Base-by-base conservation (phyloP, 2,888 invertebrate species). In the Machimus atricapillus region DNA sequence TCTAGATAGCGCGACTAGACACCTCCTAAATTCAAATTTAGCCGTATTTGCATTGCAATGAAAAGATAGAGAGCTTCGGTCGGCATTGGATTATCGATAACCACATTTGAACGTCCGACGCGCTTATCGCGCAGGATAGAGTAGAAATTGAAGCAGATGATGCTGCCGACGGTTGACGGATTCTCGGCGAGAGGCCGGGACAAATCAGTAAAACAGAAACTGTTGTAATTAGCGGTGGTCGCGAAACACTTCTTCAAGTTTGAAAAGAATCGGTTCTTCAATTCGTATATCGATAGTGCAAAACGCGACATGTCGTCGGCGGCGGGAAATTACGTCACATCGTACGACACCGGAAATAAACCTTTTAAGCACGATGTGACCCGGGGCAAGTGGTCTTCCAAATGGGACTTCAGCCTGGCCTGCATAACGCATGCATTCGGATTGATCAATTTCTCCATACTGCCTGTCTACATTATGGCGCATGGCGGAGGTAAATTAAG, bases 341-440 rank as follows among this genome's bases (percentile, higher is more conserved):
- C 92, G 34, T 92, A 92, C 86, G 92, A 92, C 87, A 91, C 91
- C 73, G 89, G 92, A 87, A 90, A 91, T 58, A 90, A 90, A 87
- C 92, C 92, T 78, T 92, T 91, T 89, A 90, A 91, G 77, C 91
- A 91, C 86, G 92, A 92, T 87, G 90, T 90, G 79, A 88, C 90
- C 46, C 91, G 94, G 85, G 96, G 96, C 85, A 94, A 95, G 87
- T 97, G 97, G 97, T 94, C 94, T 85, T 95, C 93, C 89, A 95
- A 96, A 92, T 93, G 94, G 78, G 97, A 97, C 91, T 97, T 97
- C 91, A 93, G 97, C 86, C 93, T 97, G 88, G 96, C 96, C 87
- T 96, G 96, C 90, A 94, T 97, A 83, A 96, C 96, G n/a, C 96
- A 96, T 90, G 96, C 96, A 31, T 96, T 97, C 87, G 97, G 96